Conservation (phyloP, 2,888 invertebrate species). For the Petrolisthes cinctipes region DNA sequence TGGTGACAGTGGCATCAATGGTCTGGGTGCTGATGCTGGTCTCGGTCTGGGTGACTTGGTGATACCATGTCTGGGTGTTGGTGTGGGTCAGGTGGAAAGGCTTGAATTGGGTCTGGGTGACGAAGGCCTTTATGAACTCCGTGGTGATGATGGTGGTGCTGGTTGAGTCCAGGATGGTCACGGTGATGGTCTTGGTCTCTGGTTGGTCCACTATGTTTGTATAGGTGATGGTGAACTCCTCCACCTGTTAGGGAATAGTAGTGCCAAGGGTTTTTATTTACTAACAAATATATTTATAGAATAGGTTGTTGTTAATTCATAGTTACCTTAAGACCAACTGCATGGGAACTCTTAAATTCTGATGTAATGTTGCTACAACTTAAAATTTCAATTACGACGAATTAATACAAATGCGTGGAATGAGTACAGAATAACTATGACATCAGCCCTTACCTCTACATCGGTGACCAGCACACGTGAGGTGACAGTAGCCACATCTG, state of each 20-base stretch:
- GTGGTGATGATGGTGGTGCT: conserved; percentile 5
- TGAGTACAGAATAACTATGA: too few species aligned
- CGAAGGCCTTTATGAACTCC: conserved; percentile 10
- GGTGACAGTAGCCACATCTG: conserved; percentile 18
- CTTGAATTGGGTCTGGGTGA: conserved; percentile 18
- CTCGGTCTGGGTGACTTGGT: conserved; percentile 4
- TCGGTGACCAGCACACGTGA: not conserved
- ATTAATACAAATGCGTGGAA: too few species aligned
- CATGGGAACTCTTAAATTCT: too few species aligned
- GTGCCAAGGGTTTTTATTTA: too few species aligned
- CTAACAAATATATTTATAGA: too few species aligned
- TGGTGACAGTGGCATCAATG: conserved; percentile 31
- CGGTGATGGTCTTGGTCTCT: conserved; percentile 8
- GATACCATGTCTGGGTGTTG: conserved; percentile 14
- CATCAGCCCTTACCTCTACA: not conserved
- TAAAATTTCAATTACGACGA: too few species aligned
- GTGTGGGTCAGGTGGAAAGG: conserved; percentile 23
- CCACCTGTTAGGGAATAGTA: not conserved
- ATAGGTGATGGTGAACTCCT: conserved; percentile 28
- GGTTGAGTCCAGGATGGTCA: conserved; percentile 11
- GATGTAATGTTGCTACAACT: too few species aligned
- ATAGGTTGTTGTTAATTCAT: too few species aligned
- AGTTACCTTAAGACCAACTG: too few species aligned
- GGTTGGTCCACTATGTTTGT: conserved; percentile 1
- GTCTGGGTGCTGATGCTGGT: not conserved